A percentile compares a stretch with the other conserved stretches of the same genome.
These are phyloP conservation scores for Brachionus plicatilis DNA, from an alignment of 1,140 invertebrate genomes.

Conservation along the genomic window DNA sequence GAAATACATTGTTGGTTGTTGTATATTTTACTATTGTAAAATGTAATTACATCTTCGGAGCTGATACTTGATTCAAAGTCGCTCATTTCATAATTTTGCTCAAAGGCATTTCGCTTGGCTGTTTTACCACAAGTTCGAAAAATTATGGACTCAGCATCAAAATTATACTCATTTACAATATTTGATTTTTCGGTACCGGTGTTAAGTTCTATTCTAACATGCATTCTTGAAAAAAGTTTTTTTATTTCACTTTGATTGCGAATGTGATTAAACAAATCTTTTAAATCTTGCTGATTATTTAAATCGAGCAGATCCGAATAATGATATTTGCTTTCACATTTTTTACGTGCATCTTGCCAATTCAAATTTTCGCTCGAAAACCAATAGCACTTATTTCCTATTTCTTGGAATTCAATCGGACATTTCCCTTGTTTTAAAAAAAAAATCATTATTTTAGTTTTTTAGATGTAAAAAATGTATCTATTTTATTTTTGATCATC, in stretches of 20 bases:
- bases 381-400: conserved; percentile 18
- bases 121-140: background rate
- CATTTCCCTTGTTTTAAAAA: background rate
- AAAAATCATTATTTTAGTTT: background rate
- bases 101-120: background rate
- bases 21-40: background rate
- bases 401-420: background rate
- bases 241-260: background rate
- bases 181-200: background rate
- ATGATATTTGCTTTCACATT: background rate
- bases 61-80: background rate
- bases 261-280: background rate
- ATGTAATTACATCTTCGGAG: background rate
- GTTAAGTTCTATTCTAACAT: background rate
- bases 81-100: background rate
- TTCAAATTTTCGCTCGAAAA: background rate
- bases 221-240: background rate
- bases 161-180: background rate
- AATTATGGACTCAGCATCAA: background rate
- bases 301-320: conserved; percentile 10
- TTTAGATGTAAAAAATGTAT: background rate
- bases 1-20: background rate
- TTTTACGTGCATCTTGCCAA: background rate
- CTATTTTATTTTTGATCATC: no score
- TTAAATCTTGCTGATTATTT: background rate